These are phyloP conservation scores for Pangasianodon gigas DNA, from an alignment of 2,113 vertebrate genomes.

Conservation along the genomic window DNA sequence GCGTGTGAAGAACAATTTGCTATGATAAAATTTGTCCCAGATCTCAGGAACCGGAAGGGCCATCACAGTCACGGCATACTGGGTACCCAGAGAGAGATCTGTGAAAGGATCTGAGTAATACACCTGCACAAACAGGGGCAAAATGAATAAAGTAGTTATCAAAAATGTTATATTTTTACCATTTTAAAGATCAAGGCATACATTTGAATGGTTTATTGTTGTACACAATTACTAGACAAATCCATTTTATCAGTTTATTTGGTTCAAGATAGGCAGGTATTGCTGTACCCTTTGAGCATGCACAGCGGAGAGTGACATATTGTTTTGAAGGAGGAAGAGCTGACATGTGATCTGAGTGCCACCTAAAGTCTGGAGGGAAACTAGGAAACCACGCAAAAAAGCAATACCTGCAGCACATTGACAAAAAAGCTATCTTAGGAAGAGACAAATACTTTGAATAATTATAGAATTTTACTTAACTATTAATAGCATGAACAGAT, in stretches of 20 bases:
- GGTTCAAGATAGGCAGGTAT: neutral
- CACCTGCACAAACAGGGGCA: conserved; percentile 59
- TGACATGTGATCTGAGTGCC: conserved; percentile 66
- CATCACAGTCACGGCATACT: conserved; percentile 73
- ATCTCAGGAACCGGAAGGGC: conserved; percentile 75
- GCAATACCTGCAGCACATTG: conserved; percentile 66
- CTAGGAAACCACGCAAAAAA: conserved; percentile 77
- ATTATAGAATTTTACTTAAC: neutral
- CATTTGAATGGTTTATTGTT: neutral
- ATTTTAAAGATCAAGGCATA: neutral
- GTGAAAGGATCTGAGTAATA: conserved; percentile 73
- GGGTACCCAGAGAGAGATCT: conserved; percentile 63
- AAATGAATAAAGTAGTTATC: neutral
- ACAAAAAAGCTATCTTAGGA: neutral
- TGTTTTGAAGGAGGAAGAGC: conserved; percentile 72
- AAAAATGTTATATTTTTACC: neutral
- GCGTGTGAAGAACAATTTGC: conserved; percentile 66
- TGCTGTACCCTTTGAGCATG: conserved; percentile 66
- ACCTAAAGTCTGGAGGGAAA: conserved; percentile 70
- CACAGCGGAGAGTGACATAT: conserved; percentile 63
- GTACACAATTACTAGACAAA: neutral
- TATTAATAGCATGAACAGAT: neutral
- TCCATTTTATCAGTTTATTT: neutral
- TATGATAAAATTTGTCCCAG: conserved; percentile 70
- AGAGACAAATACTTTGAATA: neutral